A percentile compares a stretch with the other conserved stretches of the same genome.
Evolutionary conservation across 2,888 invertebrate genomes (phyloP).

Genomic region (Drosophila demipolita): DNA sequence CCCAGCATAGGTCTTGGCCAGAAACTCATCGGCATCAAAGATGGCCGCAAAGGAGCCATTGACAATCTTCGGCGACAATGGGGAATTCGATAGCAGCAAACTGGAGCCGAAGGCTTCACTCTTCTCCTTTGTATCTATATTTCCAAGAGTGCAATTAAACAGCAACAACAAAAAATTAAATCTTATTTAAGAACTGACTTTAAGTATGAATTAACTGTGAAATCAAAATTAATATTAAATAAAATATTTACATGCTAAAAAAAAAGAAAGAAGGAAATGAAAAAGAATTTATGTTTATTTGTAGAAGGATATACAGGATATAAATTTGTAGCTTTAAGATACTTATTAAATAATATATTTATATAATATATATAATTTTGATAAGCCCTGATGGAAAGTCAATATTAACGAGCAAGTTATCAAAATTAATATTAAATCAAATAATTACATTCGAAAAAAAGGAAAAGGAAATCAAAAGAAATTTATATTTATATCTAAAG

Average conservation of each 20-base stretch:
- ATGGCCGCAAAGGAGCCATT: slow-evolving; percentile 97
- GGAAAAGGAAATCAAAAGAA: too few species aligned
- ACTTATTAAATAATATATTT: too few species aligned
- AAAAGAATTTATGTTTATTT: not conserved
- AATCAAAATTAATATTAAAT: not conserved
- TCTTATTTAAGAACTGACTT: not conserved
- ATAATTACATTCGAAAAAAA: too few species aligned
- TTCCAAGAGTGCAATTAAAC: not conserved
- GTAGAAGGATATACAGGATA: not conserved
- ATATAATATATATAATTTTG: too few species aligned
- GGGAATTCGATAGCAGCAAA: slow-evolving; percentile 95
- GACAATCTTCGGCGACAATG: slow-evolving; percentile 98
- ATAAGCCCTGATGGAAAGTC: not conserved
- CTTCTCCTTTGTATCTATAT: slow-evolving; percentile 91
- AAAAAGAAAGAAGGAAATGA: too few species aligned
- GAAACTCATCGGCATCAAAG: slow-evolving; percentile 88
- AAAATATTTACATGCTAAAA: too few species aligned
- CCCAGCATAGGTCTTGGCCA: slow-evolving; percentile 85
- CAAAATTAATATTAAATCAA: not conserved
- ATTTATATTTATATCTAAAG: too few species aligned
- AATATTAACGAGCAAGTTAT: not conserved
- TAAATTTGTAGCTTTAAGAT: not conserved
- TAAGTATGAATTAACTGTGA: not conserved
- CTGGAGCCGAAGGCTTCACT: slow-evolving; percentile 97
- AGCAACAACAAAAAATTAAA: not conserved